phyloP scores from a whole-genome alignment of 1,140 invertebrate genomes.

The Phenacoccus solenopsis region DNA sequence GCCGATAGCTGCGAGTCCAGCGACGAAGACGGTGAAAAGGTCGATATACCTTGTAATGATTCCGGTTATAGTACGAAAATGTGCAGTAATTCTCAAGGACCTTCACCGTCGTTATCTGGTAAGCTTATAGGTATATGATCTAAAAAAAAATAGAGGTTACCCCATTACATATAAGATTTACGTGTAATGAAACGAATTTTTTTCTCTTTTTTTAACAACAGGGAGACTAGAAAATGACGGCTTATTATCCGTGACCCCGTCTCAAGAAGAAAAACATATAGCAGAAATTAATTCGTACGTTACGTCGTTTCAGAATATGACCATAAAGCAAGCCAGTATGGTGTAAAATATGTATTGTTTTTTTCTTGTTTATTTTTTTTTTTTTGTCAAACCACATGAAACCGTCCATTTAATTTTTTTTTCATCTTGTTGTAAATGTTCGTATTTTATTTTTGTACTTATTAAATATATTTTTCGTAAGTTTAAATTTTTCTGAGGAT shows the following conservation, averaged over 20 bases:
- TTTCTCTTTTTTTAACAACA: too few relatives aligned
- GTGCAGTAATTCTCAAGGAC: constrained; percentile 60
- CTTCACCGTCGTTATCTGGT: constrained; percentile 60
- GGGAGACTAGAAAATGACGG: not conserved
- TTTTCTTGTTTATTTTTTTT: not conserved
- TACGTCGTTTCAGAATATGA: not conserved
- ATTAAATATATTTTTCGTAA: not conserved
- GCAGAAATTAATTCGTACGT: not conserved
- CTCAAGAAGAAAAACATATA: not conserved
- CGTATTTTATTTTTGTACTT: not conserved
- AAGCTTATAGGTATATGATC: too few relatives aligned
- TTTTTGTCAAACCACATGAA: too few relatives aligned
- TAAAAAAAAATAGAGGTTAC: too few relatives aligned
- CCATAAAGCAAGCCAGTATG: constrained; percentile 6
- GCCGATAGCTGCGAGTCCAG: constrained; percentile 4
- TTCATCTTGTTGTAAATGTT: not conserved
- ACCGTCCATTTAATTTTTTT: too few relatives aligned
- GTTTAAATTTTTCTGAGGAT: too few relatives aligned
- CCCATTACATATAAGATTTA: too few relatives aligned
- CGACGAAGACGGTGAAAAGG: constrained; percentile 11
- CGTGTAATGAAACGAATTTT: too few relatives aligned
- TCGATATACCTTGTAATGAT: constrained; percentile 34
- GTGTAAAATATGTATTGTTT: not conserved
- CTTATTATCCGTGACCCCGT: constrained; percentile 1
- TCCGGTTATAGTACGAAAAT: constrained; percentile 65